Conservation (phyloP, 2,888 invertebrate species). For the Spodoptera littoralis region DNA sequence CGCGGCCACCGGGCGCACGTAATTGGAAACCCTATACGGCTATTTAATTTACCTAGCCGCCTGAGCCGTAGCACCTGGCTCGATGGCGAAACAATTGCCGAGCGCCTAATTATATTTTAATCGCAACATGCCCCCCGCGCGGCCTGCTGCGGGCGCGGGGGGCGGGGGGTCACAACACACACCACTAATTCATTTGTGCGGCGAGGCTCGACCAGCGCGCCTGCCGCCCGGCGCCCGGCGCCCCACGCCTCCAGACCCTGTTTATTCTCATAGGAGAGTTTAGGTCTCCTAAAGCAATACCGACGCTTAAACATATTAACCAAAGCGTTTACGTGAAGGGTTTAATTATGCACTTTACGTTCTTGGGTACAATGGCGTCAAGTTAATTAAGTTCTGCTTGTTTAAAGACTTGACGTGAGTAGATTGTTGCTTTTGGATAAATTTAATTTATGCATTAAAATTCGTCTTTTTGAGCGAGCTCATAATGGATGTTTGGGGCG, state of each 20-base stretch:
- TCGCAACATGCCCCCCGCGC: conserved; percentile 79
- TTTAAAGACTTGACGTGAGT: conserved; percentile 78
- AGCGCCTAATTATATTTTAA: conserved; percentile 88
- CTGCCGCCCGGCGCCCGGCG: conserved; percentile 24
- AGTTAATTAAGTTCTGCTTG: conserved; percentile 86
- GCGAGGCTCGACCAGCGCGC: conserved; percentile 74
- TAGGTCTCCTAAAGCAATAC: conserved; percentile 86
- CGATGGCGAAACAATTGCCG: conserved; percentile 88
- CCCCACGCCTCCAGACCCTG: conserved; percentile 71
- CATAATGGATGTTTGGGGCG: conserved; percentile 50
- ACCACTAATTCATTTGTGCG: conserved; percentile 86
- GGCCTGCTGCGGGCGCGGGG: conserved; percentile 57
- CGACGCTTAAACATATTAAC: conserved; percentile 86
- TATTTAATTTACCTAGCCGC: conserved; percentile 86
- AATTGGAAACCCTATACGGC: conserved; percentile 85
- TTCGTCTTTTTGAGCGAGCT: conserved; percentile 75
- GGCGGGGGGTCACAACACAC: conserved; percentile 68
- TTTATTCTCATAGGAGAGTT: conserved; percentile 88
- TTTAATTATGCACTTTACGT: conserved; percentile 85
- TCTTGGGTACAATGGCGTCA: conserved; percentile 82
- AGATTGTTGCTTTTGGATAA: conserved; percentile 74
- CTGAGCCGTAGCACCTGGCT: conserved; percentile 82
- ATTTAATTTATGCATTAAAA: conserved; percentile 78
- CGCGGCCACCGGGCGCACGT: conserved; percentile 75
- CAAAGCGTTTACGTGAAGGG: conserved; percentile 85